These are phyloP conservation scores for Pollenia amentaria DNA, from an alignment of 2,888 invertebrate genomes.

Conservation along the genomic window DNA sequence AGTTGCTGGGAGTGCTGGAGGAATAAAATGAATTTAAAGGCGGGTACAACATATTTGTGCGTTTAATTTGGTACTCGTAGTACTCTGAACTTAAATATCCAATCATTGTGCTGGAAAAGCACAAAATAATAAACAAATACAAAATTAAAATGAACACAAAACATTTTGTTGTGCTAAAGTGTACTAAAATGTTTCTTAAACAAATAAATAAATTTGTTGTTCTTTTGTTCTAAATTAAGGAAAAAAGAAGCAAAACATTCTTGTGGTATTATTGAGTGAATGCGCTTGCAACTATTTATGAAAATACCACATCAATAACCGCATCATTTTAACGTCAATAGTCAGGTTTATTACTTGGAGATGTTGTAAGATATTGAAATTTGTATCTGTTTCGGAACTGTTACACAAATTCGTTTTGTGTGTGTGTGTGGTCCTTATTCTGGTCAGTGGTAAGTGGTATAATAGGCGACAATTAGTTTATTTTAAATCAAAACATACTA, in stretches of 20 bases:
- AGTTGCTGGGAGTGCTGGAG: slow-evolving; percentile 15
- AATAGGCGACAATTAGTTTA: slow-evolving; percentile 66
- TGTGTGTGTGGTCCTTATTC: slow-evolving; percentile 57
- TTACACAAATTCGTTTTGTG: slow-evolving; percentile 19
- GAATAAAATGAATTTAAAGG: slow-evolving; percentile 35
- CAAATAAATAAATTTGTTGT: slow-evolving; percentile 64
- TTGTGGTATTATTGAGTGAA: slow-evolving; percentile 12
- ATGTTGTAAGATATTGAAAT: not conserved
- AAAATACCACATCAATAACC: slow-evolving; percentile 64
- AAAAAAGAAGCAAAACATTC: not conserved
- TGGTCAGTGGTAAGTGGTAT: not conserved
- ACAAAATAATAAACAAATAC: slow-evolving; percentile 29
- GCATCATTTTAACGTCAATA: slow-evolving; percentile 59
- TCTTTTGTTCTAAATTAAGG: not conserved
- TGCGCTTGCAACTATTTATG: not conserved
- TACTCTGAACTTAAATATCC: slow-evolving; percentile 17
- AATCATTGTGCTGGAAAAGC: slow-evolving; percentile 50
- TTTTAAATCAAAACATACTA: slow-evolving; percentile 57
- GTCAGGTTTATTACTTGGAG: slow-evolving; percentile 11
- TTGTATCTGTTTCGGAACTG: slow-evolving; percentile 1
- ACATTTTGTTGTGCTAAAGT: slow-evolving; percentile 37
- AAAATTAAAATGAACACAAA: slow-evolving; percentile 24
- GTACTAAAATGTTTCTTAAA: slow-evolving; percentile 69
- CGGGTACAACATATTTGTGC: slow-evolving; percentile 38
- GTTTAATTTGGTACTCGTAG: not conserved